These are phyloP conservation scores for Aethina tumida DNA, from an alignment of 1,140 invertebrate genomes.

Conservation along the genomic window DNA sequence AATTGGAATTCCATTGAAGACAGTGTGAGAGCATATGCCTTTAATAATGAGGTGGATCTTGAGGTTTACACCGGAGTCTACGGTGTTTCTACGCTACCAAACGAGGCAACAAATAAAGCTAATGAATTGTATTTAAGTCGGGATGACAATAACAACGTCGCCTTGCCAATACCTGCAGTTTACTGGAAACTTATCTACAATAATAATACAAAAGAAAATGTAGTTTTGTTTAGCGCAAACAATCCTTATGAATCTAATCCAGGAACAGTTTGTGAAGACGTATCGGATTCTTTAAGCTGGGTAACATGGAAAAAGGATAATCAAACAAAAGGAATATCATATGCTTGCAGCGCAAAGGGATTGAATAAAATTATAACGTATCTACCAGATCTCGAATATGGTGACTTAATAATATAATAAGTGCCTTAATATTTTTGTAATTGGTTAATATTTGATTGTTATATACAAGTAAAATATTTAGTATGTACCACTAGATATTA, in stretches of 20 bases:
- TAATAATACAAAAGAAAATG: constrained; percentile 37
- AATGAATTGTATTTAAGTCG: constrained; percentile 40
- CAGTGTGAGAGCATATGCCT: constrained; percentile 34
- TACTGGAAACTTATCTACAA: constrained; percentile 55
- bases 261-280: constrained; percentile 46
- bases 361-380: too few species aligned
- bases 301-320: constrained; percentile 39
- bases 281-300: constrained; percentile 41
- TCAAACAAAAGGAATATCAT: constrained; percentile 3
- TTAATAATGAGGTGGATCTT: constrained; percentile 26
- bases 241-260: constrained; percentile 46
- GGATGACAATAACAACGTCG: constrained; percentile 34
- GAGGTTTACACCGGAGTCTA: constrained; percentile 47
- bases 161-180: constrained; percentile 44
- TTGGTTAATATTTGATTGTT: too few species aligned
- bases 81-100: constrained; percentile 40
- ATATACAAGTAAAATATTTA: too few species aligned
- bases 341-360: constrained; percentile 10
- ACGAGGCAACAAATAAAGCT: constrained; percentile 34
- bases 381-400: too few species aligned
- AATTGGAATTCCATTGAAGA: constrained; percentile 46
- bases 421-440: too few species aligned
- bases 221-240: constrained; percentile 52
- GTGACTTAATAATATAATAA: too few species aligned
- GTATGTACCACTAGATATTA: too few species aligned